A percentile compares a stretch with the other conserved stretches of the same genome.
Conservation (phyloP, 92 coral and sea anemone genomes). For the Palythoa caribaeorum region DNA sequence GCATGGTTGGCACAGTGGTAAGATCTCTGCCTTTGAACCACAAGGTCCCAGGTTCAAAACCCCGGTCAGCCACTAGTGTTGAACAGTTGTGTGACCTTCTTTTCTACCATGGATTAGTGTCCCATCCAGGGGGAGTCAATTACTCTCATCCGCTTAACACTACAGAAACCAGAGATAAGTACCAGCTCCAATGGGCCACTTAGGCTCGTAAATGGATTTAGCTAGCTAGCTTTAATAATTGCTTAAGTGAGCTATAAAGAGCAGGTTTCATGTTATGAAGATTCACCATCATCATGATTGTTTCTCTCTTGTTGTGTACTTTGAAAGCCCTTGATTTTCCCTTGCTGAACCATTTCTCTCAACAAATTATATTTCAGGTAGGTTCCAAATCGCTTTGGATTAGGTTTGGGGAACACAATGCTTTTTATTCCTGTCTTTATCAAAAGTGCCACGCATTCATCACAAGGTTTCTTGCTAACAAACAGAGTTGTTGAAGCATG, state of each 20-base stretch:
- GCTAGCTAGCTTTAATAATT: background rate
- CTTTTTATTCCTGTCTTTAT: conserved; percentile 74
- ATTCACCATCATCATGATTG: no score
- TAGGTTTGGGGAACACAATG: conserved; percentile 72
- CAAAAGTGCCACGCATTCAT: conserved; percentile 86
- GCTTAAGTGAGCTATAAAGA: background rate
- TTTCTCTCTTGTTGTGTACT: conserved; percentile 13
- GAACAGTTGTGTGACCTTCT: no score
- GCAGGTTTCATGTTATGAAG: background rate
- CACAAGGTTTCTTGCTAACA: conserved; percentile 89
- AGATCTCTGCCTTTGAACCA: no score
- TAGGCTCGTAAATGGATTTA: no score
- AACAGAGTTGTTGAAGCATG: conserved; percentile 74
- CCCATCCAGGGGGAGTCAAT: no score
- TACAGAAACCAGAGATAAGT: no score
- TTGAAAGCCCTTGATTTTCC: conserved; percentile 62
- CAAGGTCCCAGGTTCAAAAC: no score
- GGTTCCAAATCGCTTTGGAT: conserved; percentile 37
- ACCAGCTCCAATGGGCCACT: no score
- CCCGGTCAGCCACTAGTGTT: no score
- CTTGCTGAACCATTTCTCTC: conserved; percentile 37
- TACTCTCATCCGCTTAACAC: no score
- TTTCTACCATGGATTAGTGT: no score
- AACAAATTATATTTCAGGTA: conserved; percentile 54
- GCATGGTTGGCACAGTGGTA: no score